A percentile compares a stretch with the other conserved stretches of the same genome.
phyloP scores from a whole-genome alignment of 2,888 invertebrate genomes.

The Drosophila ustulata region DNA sequence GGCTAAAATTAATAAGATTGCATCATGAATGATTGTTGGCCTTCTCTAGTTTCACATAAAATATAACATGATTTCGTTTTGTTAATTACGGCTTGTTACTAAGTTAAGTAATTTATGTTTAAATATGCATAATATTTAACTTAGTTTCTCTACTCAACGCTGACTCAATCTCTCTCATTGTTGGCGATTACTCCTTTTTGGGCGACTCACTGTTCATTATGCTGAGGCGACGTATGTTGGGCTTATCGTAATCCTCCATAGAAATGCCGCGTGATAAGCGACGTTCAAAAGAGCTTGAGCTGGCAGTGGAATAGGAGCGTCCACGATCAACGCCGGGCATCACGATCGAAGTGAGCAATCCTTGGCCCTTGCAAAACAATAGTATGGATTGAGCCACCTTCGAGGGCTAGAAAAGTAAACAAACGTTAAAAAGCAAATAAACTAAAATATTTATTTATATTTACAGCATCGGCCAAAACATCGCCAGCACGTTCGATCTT shows the following conservation, averaged over 20 bases:
- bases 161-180: slow-evolving; percentile 26
- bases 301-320: slow-evolving; percentile 87
- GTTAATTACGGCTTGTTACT: slow-evolving; percentile 43
- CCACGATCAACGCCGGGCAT: slow-evolving; percentile 92
- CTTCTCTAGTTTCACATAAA: slow-evolving; percentile 51
- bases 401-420: slow-evolving; percentile 88
- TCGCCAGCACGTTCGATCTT: slow-evolving; percentile 95
- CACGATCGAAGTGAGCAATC: slow-evolving; percentile 92
- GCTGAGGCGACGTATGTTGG: slow-evolving; percentile 91
- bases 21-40: slow-evolving; percentile 62
- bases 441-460: slow-evolving; percentile 62
- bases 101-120: slow-evolving; percentile 53
- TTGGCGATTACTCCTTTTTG: slow-evolving; percentile 87
- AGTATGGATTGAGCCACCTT: slow-evolving; percentile 94
- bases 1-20: slow-evolving; percentile 53
- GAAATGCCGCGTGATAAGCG: slow-evolving; percentile 88
- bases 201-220: slow-evolving; percentile 86
- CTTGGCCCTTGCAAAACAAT: slow-evolving; percentile 95
- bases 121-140: slow-evolving; percentile 57
- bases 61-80: slow-evolving; percentile 23
- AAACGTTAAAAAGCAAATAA: not conserved
- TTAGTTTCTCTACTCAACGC: slow-evolving; percentile 35
- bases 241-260: slow-evolving; percentile 93
- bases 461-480: slow-evolving; percentile 93
- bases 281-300: slow-evolving; percentile 86